Base-by-base conservation (phyloP, 2,888 invertebrate species). In the Platycheirus rosarum region DNA sequence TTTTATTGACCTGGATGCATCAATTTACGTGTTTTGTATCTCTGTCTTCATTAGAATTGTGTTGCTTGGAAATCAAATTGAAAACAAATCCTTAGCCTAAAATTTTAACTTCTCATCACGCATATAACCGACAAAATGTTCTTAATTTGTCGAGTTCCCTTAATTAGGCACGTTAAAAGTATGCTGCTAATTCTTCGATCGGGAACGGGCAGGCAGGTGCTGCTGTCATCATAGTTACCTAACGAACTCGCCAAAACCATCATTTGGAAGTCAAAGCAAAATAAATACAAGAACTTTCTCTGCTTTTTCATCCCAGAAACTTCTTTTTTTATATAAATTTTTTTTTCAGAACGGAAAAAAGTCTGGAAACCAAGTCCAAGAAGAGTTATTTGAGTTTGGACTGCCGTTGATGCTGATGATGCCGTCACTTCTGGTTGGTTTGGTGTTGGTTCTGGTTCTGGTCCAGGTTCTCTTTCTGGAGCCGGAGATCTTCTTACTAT, bases 321-420 rank as follows among this genome's bases (percentile, higher is more conserved):
- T 40, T 35, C 4, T 2, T 40, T 26, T 26, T 60, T 42, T 60
- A 35, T 37, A 37, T 18, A 18, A 55, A 14, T 18, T 29, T 53
- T 1, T 23, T 8, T 20, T 14, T 23, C 14, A 26, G 44, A 69
- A 37, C 2, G 16, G 1, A 35, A 60, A 48, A 37, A 48, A 49
- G 40, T 57, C 49, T 44, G 37, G 63, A 76, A 46, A 55, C 18
- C 40, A 42, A 77, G 48, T 57, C 63, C 69, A 48, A 63, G 55
- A 70, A 77, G 76, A 77, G 76, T 77, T 77, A 77, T 77, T 70
- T 70, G 55, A 48, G 40, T 63, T 76, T 55, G 26, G 57, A 57
- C 57, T 57, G 60, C 60, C 16, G 60, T 60, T 60, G 60, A 60
- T 60, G 60, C 29, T 60, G 42, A 60, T 44, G 60, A 55, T 37